Base-by-base conservation (phyloP, 2,113 vertebrate species). In the Bambusicola thoracicus region DNA sequence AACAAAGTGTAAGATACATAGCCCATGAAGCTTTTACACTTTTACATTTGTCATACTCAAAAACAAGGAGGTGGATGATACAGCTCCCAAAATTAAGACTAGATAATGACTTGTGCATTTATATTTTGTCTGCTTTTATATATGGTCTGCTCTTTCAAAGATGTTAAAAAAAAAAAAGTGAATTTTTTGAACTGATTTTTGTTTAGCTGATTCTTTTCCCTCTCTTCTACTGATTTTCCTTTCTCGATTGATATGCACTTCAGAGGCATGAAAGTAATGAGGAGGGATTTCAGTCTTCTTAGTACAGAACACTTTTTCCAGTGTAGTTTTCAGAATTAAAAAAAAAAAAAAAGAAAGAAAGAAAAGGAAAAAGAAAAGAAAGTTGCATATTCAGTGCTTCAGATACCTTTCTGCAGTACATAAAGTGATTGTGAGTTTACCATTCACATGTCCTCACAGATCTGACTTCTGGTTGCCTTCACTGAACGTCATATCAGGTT, bases 401-500 rank as follows among this genome's bases (percentile, higher is more conserved):
- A 38, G 1, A 55, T 34, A 12, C 48, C 27, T 65, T 77, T 58
- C 40, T 58, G 9, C 51, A 80, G 4, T 11, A 21, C 27, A 13
- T 48, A 48, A 76, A 32, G 14, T 55, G 4, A 2, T 61, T 27
- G 5, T 12, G 5, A 0, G 0, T 16, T 30, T 5, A 83, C 41
- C 10, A 62, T 7, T 14, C 3, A 2, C 53, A 48, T 16, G 8
- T 55, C 34, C 3, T 24, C 51, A 46, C n/a, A 67, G 21, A n/a
- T 66, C 20, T 10, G n/a, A 46, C 44, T 89, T 82, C 56, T 61
- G 12, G 4, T 58, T 72, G 34, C 16, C 48, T 59, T 78, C 49
- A 61, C 6, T 63, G 20, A 32, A 17, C 51, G 15, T 41, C 29
- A 30, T 51, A 7, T 46, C 6, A 30, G 88, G 20, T 19, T 62